Evolutionary conservation across 2,113 vertebrate species (phyloP).

Genomic region (Sminthopsis crassicaudata): DNA sequence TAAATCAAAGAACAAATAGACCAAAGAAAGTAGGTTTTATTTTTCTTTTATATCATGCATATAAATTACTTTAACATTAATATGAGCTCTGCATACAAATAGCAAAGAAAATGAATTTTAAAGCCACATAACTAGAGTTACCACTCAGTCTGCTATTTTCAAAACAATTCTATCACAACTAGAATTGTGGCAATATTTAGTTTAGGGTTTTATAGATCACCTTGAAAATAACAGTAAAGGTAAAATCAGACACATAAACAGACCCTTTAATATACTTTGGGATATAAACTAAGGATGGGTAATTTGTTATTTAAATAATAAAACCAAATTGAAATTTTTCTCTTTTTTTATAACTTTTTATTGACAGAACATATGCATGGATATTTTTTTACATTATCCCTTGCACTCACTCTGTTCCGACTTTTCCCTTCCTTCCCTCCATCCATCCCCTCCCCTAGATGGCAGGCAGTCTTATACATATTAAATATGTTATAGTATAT

Average conservation of each 20-base stretch:
- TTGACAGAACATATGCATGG: no score
- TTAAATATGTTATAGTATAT: no score
- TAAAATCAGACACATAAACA: background rate
- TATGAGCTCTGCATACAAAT: background rate
- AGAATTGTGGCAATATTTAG: background rate
- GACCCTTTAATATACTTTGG: background rate
- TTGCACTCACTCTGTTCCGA: no score
- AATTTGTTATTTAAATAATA: accelerated
- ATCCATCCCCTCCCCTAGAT: no score
- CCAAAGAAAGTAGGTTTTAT: constrained; percentile 53
- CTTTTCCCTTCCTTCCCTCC: no score
- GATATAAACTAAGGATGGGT: background rate
- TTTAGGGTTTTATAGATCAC: background rate
- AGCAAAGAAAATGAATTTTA: background rate
- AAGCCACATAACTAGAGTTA: background rate
- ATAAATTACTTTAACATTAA: background rate
- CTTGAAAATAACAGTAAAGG: background rate
- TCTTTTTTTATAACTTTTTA: no score
- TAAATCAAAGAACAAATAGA: constrained; percentile 62
- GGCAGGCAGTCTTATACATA: no score
- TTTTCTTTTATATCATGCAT: constrained; percentile 25
- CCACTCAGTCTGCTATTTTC: constrained; percentile 32
- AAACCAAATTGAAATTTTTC: background rate
- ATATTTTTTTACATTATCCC: no score
- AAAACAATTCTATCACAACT: background rate